A percentile compares a stretch with the other conserved stretches of the same genome.
Conservation (phyloP, 2,888 invertebrate genomes). For the Dascillus cervinus region DNA sequence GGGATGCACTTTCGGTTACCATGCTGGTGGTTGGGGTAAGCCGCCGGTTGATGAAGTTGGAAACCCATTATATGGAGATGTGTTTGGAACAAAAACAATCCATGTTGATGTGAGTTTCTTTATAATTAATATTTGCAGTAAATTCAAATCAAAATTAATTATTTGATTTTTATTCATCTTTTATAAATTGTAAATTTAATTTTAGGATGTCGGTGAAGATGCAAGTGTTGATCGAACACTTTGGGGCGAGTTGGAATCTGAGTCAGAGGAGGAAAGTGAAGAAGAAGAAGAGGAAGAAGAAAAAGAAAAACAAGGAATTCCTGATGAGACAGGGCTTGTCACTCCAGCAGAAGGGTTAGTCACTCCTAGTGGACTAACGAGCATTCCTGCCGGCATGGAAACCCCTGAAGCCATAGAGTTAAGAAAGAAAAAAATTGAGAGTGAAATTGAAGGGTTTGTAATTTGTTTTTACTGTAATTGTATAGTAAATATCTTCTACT, state of each 20-base stretch:
- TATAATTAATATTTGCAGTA: constrained; percentile 2
- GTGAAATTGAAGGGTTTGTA: constrained; percentile 83
- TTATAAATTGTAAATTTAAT: constrained; percentile 4
- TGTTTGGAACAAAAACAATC: constrained; percentile 79
- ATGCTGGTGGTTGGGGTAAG: constrained; percentile 99
- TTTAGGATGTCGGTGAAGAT: constrained; percentile 59
- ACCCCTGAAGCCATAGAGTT: constrained; percentile 98
- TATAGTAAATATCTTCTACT: constrained; percentile 1
- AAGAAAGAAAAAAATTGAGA: constrained; percentile 92
- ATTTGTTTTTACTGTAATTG: constrained; percentile 1
- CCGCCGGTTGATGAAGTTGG: constrained; percentile 98
- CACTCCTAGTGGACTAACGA: constrained; percentile 89
- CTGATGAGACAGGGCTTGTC: constrained; percentile 76
- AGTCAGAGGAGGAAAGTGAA: constrained; percentile 68
- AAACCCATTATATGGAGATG: constrained; percentile 96
- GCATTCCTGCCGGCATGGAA: constrained; percentile 91
- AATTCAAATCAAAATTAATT: constrained; percentile 4
- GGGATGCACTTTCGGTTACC: constrained; percentile 95
- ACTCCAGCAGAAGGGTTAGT: constrained; percentile 91
- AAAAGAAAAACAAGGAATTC: constrained; percentile 50
- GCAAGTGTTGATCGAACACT: constrained; percentile 87
- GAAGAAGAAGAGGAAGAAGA: constrained; percentile 65
- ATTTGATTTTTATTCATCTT: constrained; percentile 7
- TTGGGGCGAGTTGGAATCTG: constrained; percentile 97
- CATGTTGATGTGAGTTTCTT: constrained; percentile 58